Evolutionary conservation across 2,888 invertebrate species (phyloP).

Genomic region (Heliconius ethilla): DNA sequence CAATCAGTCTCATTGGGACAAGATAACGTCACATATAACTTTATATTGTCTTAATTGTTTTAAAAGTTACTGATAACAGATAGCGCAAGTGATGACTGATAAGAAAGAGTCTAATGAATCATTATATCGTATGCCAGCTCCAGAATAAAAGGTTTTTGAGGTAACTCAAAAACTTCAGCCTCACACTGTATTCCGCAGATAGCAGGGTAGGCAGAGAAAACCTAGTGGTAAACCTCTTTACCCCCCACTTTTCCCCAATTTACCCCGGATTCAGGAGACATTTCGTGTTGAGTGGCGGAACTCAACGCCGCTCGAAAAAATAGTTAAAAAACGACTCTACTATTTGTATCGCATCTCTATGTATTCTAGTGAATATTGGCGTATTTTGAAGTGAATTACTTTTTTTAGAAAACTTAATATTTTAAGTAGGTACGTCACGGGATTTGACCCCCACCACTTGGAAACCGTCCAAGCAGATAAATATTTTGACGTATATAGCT

Average conservation of each 20-base stretch:
- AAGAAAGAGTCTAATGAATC: not conserved
- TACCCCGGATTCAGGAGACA: too few species aligned
- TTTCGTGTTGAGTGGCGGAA: too few species aligned
- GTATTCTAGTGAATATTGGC: not conserved
- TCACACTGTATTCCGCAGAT: too few species aligned
- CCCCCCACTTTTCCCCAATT: too few species aligned
- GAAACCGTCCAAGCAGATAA: too few species aligned
- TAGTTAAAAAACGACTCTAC: not conserved
- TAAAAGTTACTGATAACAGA: not conserved
- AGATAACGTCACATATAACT: not conserved
- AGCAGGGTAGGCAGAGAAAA: too few species aligned
- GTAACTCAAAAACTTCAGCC: not conserved
- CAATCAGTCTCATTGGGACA: not conserved
- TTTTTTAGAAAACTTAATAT: not conserved
- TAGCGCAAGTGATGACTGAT: not conserved
- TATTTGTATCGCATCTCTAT: not conserved
- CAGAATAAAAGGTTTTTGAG: not conserved
- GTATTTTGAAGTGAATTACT: not conserved
- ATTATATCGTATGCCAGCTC: not conserved
- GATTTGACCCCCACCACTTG: too few species aligned
- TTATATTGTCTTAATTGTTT: slow-evolving; percentile 1
- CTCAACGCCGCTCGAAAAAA: not conserved
- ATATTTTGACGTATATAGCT: too few species aligned
- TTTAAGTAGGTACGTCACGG: too few species aligned
- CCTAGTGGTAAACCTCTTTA: too few species aligned